phyloP scores from a whole-genome alignment of 2,888 invertebrate genomes.

The Drosophila barbarae region DNA sequence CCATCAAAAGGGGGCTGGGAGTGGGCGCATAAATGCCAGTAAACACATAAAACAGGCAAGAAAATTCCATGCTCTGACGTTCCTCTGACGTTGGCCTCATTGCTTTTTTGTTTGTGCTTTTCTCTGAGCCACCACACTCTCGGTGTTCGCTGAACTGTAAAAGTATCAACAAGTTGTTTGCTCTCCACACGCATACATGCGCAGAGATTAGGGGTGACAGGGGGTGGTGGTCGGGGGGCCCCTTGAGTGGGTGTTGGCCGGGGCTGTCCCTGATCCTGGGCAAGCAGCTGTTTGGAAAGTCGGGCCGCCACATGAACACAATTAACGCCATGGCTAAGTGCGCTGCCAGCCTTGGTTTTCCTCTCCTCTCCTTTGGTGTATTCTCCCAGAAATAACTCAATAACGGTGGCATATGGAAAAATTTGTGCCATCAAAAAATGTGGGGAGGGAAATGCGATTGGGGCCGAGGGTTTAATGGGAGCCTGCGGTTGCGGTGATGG shows the following conservation, averaged over 20 bases:
- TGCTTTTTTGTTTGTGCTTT: constrained; percentile 42
- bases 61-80: constrained; percentile 62
- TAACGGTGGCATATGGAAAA: constrained; percentile 69
- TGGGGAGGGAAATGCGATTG: constrained; percentile 36
- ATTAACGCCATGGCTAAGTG: constrained; percentile 54
- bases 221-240: constrained; percentile 27
- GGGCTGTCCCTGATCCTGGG: constrained; percentile 32
- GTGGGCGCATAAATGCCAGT: constrained; percentile 25
- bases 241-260: constrained; percentile 9
- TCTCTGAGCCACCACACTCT: constrained; percentile 44
- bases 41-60: constrained; percentile 52
- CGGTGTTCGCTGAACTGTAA: constrained; percentile 72
- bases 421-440: constrained; percentile 44
- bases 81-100: constrained; percentile 59
- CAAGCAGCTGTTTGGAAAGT: constrained; percentile 60
- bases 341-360: constrained; percentile 28
- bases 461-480: constrained; percentile 21
- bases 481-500: constrained; percentile 35
- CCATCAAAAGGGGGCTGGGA: constrained; percentile 16
- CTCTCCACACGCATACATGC: constrained; percentile 53
- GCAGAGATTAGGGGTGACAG: constrained; percentile 31
- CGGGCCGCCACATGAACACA: constrained; percentile 51
- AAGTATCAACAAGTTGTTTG: constrained; percentile 75
- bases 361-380: neutral
- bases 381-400: constrained; percentile 56